Base-by-base conservation (phyloP, 2,888 invertebrate species). In the Nesidiocoris tenuis region DNA sequence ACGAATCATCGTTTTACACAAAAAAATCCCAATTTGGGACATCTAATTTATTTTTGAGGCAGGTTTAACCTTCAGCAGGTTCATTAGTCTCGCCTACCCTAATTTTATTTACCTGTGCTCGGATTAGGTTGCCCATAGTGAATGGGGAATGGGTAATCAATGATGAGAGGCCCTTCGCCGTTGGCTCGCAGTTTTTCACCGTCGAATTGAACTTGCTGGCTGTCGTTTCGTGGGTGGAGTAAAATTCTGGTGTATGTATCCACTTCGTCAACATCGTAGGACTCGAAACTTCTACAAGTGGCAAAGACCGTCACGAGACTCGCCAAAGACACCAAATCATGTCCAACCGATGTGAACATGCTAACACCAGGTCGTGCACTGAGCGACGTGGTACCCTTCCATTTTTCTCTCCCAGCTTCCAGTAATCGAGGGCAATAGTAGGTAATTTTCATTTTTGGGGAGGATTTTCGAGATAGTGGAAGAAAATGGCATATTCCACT, bases 231-330 rank as follows among this genome's bases (percentile, higher is more conserved):
- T 12, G 59, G 19, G 22, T 57, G 57, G 1, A 70, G 59, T 5
- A 70, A 25, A 23, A 70, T 70, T 59, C 70, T 70, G 18, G 70
- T 70, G 70, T 70, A 70, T 24, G 70, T 70, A n/a, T 70, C 70
- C 57, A 70, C 70, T 59, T 70, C 59, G 24, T 70, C 70, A 24
- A 70, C 56, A 25, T 70, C 70, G 1, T 24, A 23, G 9, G 59
- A 23, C 17, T 70, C 70, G 63, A 39, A 7, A 39, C 39, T 39
- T 39, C 39, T 3, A 39, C 39, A 39, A 39, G 3, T 7, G 3
- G 39, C 39, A 3, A 39, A 3, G 12, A 39, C 39, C 3, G 39
- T 39, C 39, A 39, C 12, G 5, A 39, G 39, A 12, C 39, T 39
- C 5, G 39, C 12, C 5, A 39, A 3, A 39, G 12, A 3, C 39